Conservation (phyloP, 2,888 invertebrate species). For the Caenorhabditis wallacei region DNA sequence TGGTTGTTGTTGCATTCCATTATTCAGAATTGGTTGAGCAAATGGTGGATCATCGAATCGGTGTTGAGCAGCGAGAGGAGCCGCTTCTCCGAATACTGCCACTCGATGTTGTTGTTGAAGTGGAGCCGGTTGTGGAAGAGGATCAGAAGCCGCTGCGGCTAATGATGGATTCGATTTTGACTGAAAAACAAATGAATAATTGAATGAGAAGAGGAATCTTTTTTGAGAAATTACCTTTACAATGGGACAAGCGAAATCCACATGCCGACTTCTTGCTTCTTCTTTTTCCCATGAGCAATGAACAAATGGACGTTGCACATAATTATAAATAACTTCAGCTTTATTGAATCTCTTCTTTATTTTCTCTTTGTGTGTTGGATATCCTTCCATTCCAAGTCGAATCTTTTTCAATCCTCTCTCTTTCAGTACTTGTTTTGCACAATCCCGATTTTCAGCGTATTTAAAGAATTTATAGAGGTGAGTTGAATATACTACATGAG, state of each 20-base stretch:
- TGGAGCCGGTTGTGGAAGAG: constrained; percentile 84
- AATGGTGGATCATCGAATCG: constrained; percentile 41
- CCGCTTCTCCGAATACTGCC: constrained; percentile 63
- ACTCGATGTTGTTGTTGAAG: constrained; percentile 66
- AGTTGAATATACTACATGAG: constrained; percentile 88
- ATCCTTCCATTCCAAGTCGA: constrained; percentile 96
- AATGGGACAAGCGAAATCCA: constrained; percentile 88
- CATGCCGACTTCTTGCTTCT: constrained; percentile 98
- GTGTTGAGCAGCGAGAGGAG: constrained; percentile 49
- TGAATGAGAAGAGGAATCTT: background rate
- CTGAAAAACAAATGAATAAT: constrained; percentile 44
- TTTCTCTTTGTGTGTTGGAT: constrained; percentile 99
- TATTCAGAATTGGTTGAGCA: constrained; percentile 19
- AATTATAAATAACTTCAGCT: constrained; percentile 98
- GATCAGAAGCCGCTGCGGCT: constrained; percentile 84
- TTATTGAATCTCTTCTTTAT: constrained; percentile 95
- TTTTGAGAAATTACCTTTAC: constrained; percentile 82
- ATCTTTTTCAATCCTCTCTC: constrained; percentile 99
- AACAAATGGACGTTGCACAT: constrained; percentile 98
- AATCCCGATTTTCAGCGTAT: constrained; percentile 99
- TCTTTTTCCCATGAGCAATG: constrained; percentile 99
- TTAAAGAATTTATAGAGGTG: constrained; percentile 87
- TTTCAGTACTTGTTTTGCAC: constrained; percentile 95
- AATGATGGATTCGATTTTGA: constrained; percentile 83
- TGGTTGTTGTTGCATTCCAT: constrained; percentile 17